Percentiles rank a stretch among this genome's conserved stretches.
These are phyloP conservation scores for Lasioglossum vierecki DNA, from an alignment of 2,888 invertebrate species.

Conservation along the genomic window DNA sequence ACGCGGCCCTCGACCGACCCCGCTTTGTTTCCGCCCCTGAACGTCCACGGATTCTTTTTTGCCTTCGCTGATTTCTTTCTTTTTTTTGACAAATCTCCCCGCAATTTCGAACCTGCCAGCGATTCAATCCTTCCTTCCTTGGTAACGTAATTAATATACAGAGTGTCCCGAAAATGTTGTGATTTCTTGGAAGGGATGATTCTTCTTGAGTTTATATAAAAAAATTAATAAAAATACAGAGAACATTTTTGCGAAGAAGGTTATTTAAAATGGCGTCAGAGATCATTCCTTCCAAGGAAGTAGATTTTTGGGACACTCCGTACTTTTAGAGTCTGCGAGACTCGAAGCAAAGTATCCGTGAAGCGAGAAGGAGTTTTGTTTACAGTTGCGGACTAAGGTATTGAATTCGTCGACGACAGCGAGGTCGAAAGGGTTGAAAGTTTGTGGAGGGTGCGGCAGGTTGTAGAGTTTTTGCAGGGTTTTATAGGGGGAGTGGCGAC, in stretches of 20 bases:
- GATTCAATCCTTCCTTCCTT: too few species aligned
- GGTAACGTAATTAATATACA: too few species aligned
- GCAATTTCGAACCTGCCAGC: too few species aligned
- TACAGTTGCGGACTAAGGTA: not conserved
- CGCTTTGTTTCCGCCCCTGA: not conserved
- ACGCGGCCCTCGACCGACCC: conserved; percentile 1
- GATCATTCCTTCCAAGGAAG: too few species aligned
- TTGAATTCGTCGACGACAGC: not conserved
- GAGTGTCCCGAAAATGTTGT: too few species aligned
- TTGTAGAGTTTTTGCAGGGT: not conserved
- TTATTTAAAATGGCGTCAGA: too few species aligned
- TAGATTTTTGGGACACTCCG: too few species aligned
- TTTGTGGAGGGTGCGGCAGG: not conserved
- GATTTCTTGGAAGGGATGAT: too few species aligned
- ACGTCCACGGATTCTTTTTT: not conserved
- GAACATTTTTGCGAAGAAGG: too few species aligned
- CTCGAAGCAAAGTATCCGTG: not conserved
- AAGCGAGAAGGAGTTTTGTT: not conserved
- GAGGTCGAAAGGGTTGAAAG: conserved; percentile 10
- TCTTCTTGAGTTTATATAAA: too few species aligned
- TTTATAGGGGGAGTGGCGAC: not conserved
- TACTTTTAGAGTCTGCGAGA: not conserved
- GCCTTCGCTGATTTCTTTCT: not conserved
- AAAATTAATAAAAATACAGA: too few species aligned
- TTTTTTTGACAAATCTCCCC: not conserved